Base-by-base conservation (phyloP, 2,888 invertebrate genomes). In the Chrysopilus asiliformis region DNA sequence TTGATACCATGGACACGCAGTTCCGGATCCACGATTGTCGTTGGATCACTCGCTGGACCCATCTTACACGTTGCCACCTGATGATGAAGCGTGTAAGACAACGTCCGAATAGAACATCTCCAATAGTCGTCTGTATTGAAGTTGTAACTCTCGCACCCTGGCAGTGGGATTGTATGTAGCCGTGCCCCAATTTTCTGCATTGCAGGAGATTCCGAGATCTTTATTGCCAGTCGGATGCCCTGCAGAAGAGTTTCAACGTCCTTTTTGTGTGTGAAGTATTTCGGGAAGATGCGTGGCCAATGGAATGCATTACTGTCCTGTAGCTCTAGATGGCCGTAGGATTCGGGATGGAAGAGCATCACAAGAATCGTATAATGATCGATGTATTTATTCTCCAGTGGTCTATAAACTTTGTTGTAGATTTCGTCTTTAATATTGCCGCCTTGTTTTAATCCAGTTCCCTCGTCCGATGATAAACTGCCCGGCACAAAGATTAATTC, bases 201-300 rank as follows among this genome's bases (percentile, higher is more conserved):
- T 0, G 76, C 67, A 2, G 67, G 65, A 3, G 75, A 74, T 27
- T 68, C 51, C 1, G 68, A 63, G 13, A 82, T 53, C 31, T 67
- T 63, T 41, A 78, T 68, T 2, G 72, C 56, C 40, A 74, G 70
- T 45, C 79, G 75, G 27, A 79, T 71, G 0, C 73, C 68, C 12
- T 70, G 68, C 4, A 78, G 55, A 32, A 77, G 58, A 2, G 72
- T 72, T n/a, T 67, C 66, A 1, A 74, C 57, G 48, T 85, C 70
- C 17, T 70, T 53, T 40, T 71, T 72, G 51, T 82, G 71, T 1
- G 71, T 68, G 41, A 87, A 70, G 55, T 89, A 89, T 49, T 89
- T 83, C 0, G 85, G 79, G 48, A 82, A 74, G 47, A 91, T 73
- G n/a, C 73, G 60, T 0, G 90, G 87, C 47, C 76, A 72, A 22